Evolutionary conservation across 92 coral and sea anemone genomes (phyloP), one percentile per base, ranked within the genome.

Genomic region (Heteractis magnifica): DNA sequence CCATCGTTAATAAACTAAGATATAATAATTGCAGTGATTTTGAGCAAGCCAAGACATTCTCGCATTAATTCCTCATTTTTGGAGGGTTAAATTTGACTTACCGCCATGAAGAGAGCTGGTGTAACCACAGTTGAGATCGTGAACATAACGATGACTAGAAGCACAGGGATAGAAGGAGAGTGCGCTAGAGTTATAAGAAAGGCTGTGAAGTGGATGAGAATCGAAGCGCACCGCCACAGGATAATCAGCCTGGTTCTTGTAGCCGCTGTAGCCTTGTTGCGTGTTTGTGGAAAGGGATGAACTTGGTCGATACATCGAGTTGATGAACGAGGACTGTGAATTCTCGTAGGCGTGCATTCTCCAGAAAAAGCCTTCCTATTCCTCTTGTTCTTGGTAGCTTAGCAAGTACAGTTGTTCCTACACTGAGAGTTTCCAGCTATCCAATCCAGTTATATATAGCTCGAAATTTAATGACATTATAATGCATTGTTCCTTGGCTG

Each of bases 151-250:
- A 68, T 94, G 98, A 52, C 93, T 89, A 10, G 98, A 89, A 0
- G 98, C 92, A 51, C 98, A 94, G 1, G 98, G 98, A 52, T 91
- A 92, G 89, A 91, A 93, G 0, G 95, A 93, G 4, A 92, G 89
- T 12, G 93, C 91, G 9, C 91, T 88, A 6, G 95, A 77, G 62
- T 92, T 91, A 83, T 91, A 93, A 20, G 98, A 93, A 49, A 93
- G 89, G 65, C 95, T 82, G 82, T 93, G 98, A 3, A 93, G 88
- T 20, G 98, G 98, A 76, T 93, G 98, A 16, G 93, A 87, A 70
- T 93, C 98, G 51, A 93, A 90, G 13, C 98, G 70, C 8, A 93
- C 98, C 0, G 98, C 98, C 88, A 93, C 93, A 2, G 98, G 98
- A 77, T 93, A 93, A 5, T 93, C 98, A 51, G 94, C 78, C 52